These are phyloP conservation scores for Bradypus variegatus DNA, from an alignment of 2,797 vertebrate species.

Conservation along the genomic window DNA sequence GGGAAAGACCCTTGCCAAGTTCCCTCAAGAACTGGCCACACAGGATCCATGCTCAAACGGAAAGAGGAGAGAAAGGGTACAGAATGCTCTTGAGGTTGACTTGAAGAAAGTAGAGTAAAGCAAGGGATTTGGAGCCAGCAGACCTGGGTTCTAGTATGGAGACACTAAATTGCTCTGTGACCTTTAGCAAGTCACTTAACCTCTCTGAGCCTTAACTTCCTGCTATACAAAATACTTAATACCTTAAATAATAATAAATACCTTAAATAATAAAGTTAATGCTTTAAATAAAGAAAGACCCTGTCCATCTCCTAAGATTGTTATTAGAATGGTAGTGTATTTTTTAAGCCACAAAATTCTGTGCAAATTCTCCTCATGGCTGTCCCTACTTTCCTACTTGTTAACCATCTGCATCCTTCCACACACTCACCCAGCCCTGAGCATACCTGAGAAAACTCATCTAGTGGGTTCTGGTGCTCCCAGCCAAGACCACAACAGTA, in stretches of 20 bases:
- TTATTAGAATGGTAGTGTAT: not conserved
- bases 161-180: not conserved
- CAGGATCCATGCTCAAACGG: not conserved
- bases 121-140: not conserved
- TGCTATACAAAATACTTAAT: not conserved
- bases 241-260: too few species aligned
- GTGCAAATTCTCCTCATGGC: not conserved
- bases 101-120: not conserved
- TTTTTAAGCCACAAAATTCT: conserved; percentile 11
- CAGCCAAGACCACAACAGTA: not conserved
- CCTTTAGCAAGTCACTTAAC: not conserved
- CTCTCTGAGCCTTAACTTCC: not conserved
- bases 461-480: not conserved
- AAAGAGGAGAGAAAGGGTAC: not conserved
- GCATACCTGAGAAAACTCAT: not conserved
- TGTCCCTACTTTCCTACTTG: not conserved
- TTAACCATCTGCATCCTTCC: not conserved
- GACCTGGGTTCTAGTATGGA: not conserved
- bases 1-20: not conserved
- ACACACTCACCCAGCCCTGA: not conserved
- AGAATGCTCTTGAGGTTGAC: not conserved
- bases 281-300: not conserved
- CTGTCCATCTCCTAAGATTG: not conserved
- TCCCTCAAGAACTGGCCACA: not conserved
- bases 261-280: not conserved